Base-by-base conservation (phyloP, 2,113 vertebrate species). In the Lates calcarifer region DNA sequence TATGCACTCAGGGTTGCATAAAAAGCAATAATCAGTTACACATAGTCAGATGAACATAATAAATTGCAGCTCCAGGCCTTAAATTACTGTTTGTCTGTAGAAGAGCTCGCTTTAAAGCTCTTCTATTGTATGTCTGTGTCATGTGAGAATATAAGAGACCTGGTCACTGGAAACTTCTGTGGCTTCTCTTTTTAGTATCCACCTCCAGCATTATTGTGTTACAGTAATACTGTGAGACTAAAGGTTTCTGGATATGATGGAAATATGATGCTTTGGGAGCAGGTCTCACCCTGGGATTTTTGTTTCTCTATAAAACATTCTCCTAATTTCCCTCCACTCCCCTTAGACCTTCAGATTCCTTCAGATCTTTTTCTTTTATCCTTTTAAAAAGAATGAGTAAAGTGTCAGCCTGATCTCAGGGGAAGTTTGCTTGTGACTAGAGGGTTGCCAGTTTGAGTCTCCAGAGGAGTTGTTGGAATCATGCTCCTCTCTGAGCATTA, bases 201-300 rank as follows among this genome's bases (percentile, higher is more conserved):
- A n/a, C 12, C 0, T 10, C 1, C 31, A n/a, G n/a, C n/a, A 31
- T 73, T 41, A 29, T 35, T 33, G 8, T 31, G 35, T 33, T 18
- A 28, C 17, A 47, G 13, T 66, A 39, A 29, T 14, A 35, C 14
- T 29, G 33, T 39, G n/a, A 12, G 24, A 39, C 15, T 12, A 35
- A 62, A 72, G 35, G 35, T 37, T 76, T 72, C 35, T 58, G 63
- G 1, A 14, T 64, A 62, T 35, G 43, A 39, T 56, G 47, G 60
- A 66, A 39, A 66, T 39, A 24, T 39, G 62, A 53, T 29, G 26
- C 83, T 81, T 61, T 70, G 45, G 67, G 35, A 63, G 33, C n/a
- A 2, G 17, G 17, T 26, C 24, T 66, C 63, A 74, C 62, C 5
- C 26, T 24, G 14, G 22, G 7, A 17, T 35, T 33, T 70, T 22